Conservation (phyloP, 2,797 vertebrate genomes). For the Luscinia luscinia region DNA sequence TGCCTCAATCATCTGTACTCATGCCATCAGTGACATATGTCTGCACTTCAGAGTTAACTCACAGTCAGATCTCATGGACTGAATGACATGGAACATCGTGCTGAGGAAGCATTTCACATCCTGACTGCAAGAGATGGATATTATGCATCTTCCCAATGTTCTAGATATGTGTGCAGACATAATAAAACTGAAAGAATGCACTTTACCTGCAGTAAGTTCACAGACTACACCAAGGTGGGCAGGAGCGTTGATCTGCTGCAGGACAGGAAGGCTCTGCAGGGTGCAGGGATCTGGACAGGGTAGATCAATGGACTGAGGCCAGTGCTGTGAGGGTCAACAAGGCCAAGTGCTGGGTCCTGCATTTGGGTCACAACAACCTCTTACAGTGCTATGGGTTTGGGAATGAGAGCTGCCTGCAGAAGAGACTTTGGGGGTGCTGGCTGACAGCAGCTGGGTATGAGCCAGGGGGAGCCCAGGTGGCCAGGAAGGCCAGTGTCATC, state of each 20-base stretch:
- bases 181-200: neutral
- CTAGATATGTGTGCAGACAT: neutral
- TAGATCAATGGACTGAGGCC: no score
- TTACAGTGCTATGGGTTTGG: neutral
- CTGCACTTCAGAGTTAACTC: neutral
- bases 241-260: neutral
- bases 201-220: neutral
- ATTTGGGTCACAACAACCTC: neutral
- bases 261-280: neutral
- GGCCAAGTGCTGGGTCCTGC: neutral
- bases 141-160: neutral
- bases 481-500: neutral
- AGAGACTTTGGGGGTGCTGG: neutral
- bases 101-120: neutral
- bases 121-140: neutral
- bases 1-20: rapidly evolving
- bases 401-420: neutral
- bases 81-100: neutral
- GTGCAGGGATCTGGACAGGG: neutral
- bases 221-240: neutral
- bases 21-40: neutral
- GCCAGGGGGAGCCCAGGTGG: rapidly evolving
- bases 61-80: neutral
- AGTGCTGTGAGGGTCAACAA: neutral
- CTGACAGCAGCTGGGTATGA: rapidly evolving